These are phyloP conservation scores for Euglossa dilemma DNA, from an alignment of 1,140 invertebrate genomes.

Conservation along the genomic window DNA sequence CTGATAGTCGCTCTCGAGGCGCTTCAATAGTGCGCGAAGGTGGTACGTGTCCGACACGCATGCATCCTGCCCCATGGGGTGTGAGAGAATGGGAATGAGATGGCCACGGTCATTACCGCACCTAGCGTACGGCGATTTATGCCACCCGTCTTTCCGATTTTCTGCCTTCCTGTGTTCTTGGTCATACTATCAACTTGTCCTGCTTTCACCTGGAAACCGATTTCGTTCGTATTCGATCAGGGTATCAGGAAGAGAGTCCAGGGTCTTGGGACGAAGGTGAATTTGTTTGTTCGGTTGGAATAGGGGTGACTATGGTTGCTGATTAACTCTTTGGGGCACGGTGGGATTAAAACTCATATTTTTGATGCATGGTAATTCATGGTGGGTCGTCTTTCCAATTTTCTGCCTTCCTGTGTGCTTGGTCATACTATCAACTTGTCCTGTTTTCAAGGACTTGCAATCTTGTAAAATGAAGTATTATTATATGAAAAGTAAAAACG, in stretches of 20 bases:
- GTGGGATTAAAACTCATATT: too few relatives aligned
- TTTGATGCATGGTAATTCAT: too few relatives aligned
- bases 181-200: neutral
- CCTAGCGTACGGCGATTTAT: conserved; percentile 29
- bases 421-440: neutral
- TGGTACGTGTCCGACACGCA: conserved; percentile 67
- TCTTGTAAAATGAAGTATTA: too few relatives aligned
- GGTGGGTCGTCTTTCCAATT: neutral
- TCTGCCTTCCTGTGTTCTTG: neutral
- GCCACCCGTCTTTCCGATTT: neutral
- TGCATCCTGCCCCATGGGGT: conserved; percentile 65
- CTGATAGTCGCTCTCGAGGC: conserved; percentile 62
- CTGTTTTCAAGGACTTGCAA: too few relatives aligned
- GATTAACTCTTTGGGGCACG: too few relatives aligned
- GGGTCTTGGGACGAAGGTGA: too few relatives aligned
- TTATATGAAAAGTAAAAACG: too few relatives aligned
- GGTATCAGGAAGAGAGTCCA: too few relatives aligned
- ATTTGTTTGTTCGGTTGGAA: too few relatives aligned
- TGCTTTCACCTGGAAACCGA: neutral
- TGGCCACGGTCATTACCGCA: conserved; percentile 57
- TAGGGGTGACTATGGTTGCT: too few relatives aligned
- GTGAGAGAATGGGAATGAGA: conserved; percentile 53
- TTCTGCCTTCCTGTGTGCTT: neutral
- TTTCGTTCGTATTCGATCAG: too few relatives aligned
- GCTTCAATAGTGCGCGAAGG: conserved; percentile 71